Evolutionary conservation across 2,888 invertebrate genomes (phyloP).

Genomic region (Perizoma flavofasciatum): DNA sequence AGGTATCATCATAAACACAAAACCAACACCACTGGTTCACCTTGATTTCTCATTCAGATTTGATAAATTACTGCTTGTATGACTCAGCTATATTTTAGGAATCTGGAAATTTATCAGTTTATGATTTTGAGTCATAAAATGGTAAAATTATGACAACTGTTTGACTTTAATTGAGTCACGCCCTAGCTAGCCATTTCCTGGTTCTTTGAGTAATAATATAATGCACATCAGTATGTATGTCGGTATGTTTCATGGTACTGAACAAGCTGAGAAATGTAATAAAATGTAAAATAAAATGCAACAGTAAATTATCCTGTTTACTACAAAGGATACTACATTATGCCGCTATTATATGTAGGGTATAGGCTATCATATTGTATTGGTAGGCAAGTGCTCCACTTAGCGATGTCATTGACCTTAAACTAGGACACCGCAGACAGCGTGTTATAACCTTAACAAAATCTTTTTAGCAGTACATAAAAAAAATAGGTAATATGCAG

Average conservation of each 20-base stretch:
- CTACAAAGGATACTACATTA: no score
- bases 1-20: conserved; percentile 80
- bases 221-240: no score
- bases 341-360: neutral
- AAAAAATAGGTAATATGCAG: neutral
- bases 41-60: conserved; percentile 12
- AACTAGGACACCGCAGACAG: conserved; percentile 13
- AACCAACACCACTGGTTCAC: conserved; percentile 20
- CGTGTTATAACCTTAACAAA: neutral
- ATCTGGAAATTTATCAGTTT: neutral
- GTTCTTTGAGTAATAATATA: conserved; percentile 10
- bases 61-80: neutral
- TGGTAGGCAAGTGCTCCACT: conserved; percentile 14
- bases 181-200: conserved; percentile 15
- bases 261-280: no score
- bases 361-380: no score
- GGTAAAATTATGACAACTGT: conserved; percentile 17
- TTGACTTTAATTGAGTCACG: conserved; percentile 18
- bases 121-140: conserved; percentile 17
- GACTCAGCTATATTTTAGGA: conserved; percentile 17
- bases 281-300: neutral
- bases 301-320: neutral
- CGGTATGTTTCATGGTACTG: no score
- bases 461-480: neutral
- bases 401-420: conserved; percentile 25